Base-by-base conservation (phyloP, 2,888 invertebrate genomes). In the Acleris cristana region DNA sequence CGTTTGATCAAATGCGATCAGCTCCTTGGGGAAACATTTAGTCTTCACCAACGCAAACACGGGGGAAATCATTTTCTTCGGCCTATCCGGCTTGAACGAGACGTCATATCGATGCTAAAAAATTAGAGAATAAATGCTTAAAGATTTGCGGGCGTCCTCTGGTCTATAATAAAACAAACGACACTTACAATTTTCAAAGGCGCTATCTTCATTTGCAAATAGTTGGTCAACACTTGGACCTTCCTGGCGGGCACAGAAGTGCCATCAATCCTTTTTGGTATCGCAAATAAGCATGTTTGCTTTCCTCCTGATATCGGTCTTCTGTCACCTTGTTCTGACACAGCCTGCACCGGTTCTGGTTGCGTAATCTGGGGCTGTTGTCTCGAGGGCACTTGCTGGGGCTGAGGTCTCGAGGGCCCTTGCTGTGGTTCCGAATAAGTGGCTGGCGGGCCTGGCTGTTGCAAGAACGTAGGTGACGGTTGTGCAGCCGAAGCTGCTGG, bases 91-190 rank as follows among this genome's bases (percentile, higher is more conserved):
- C 1, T 81, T 88, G 45, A 97, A 93, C 0, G 86, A 91, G 0
- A 98, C 96, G 76, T 99, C 99, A 83, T 99, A 99, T 78, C 99
- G 98, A 78, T 93, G 86, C 81, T 93, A 82, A 61, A 91, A 91
- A 58, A 69, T 34, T 65, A 74, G 67, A 86, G 3, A 18, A n/a
- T 0, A 45, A 52, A 58, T 44, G 26, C 19, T 2, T 44, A n/a
- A 48, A n/a, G n/a, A 49, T 34, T 23, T 4, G 14, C 40, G 40
- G 14, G 14, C 40, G 40, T 40, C n/a, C n/a, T n/a, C n/a, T n/a
- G n/a, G n/a, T n/a, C n/a, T n/a, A 4, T 4, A 3, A 34, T 34
- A 34, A 34, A 34, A 8, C 2, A 34, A 34, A 34, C 2, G 10
- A 34, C 70, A 84, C 91, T 89, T 80, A 91, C 91, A 56, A 89